A percentile compares a stretch with the other conserved stretches of the same genome.
phyloP scores from a whole-genome alignment of 1,140 invertebrate species.

The Oreohelix idahoensis region DNA sequence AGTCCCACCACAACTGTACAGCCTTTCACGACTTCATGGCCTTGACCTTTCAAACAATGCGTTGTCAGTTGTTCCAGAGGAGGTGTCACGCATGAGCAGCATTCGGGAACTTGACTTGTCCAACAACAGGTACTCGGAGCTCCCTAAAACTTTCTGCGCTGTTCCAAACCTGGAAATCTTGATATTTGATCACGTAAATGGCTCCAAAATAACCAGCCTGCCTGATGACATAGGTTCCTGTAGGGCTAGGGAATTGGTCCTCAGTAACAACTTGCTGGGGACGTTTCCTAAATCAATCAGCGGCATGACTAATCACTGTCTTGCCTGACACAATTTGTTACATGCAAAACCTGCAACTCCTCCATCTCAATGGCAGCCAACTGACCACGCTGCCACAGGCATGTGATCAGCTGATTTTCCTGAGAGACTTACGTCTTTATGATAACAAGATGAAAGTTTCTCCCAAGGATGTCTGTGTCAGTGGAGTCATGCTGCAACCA shows the following conservation, averaged over 20 bases:
- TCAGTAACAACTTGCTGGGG: constrained; percentile 63
- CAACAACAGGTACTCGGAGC: constrained; percentile 65
- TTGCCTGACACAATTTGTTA: constrained; percentile 63
- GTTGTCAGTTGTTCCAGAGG: constrained; percentile 60
- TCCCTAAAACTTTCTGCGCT: constrained; percentile 64
- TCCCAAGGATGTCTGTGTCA: constrained; percentile 70
- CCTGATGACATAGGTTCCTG: constrained; percentile 65
- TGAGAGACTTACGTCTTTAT: constrained; percentile 67
- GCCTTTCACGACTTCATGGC: constrained; percentile 51
- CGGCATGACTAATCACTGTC: constrained; percentile 58
- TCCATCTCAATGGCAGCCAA: constrained; percentile 67
- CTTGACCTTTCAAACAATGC: constrained; percentile 64
- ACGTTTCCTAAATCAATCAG: constrained; percentile 58
- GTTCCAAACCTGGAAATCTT: constrained; percentile 63
- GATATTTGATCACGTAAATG: constrained; percentile 62
- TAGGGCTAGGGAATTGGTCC: constrained; percentile 53
- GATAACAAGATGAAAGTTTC: constrained; percentile 69
- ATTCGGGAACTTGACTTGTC: constrained; percentile 64
- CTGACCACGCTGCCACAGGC: constrained; percentile 63
- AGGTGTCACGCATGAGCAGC: constrained; percentile 50
- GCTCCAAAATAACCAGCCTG: constrained; percentile 50
- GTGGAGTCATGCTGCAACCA: constrained; percentile 65
- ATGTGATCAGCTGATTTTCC: constrained; percentile 60
- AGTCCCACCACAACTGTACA: constrained; percentile 61
- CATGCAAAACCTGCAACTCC: constrained; percentile 56